Base-by-base conservation (phyloP, 1,140 invertebrate genomes). In the Nomia melanderi region DNA sequence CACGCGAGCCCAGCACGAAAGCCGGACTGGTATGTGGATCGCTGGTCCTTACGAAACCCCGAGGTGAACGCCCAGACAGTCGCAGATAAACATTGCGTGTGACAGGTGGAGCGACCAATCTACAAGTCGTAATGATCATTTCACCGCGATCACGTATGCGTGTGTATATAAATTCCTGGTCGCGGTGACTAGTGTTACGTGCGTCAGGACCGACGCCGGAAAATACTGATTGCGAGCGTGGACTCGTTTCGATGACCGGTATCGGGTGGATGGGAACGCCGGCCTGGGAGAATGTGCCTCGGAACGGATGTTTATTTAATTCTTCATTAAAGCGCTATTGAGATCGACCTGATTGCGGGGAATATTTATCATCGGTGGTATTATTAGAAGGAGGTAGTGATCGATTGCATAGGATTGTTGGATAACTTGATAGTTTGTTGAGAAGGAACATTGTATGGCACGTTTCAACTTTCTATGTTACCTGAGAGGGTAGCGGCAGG, bases 11-110 rank as follows among this genome's bases (percentile, higher is more conserved):
- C 12, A n/a, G 23, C 14, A 59, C 25, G 53, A 59, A 75, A 75
- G 62, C 27, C 33, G 39, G 23, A 44, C 50, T 25, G 53, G 39
- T 50, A 57, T 27, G 63, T 57, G 59, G 50, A 84, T 82, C 33
- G 59, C 77, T 66, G 83, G 78, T 86, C 83, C 79, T 90, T 88
- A 85, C 83, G 80, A 88, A 89, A 90, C 70, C 64, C 6, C 1
- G 17, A 50, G 75, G 77, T 85, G 72, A 84, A 71, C 70, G 81
- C 70, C 65, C 64, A 64, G 56, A 41, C 41, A 20, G 27, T 25
- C 47, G 63, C 33, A 53, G 59, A 69, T 57, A 75, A 47, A 79
- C 56, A 33, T 56, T 50, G 50, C 63, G n/a, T 29, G 59, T 59
- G 54, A 78, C 57, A 41, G 41, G 77, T 69, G 50, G 36, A 50